phyloP scores from a whole-genome alignment of 2,888 invertebrate species.

The Drosophila mimica region DNA sequence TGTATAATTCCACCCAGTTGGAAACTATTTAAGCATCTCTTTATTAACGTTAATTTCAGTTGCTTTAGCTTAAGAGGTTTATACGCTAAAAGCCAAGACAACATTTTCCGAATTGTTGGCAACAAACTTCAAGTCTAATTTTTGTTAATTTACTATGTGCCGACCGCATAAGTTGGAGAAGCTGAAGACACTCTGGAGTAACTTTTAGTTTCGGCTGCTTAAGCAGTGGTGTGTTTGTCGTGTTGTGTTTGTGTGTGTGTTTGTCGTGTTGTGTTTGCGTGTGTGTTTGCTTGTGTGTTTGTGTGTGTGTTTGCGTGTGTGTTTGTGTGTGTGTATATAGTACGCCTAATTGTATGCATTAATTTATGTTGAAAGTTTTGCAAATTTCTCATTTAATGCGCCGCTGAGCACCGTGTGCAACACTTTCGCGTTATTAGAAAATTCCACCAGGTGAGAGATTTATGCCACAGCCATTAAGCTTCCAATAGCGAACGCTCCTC shows the following conservation, averaged over 20 bases:
- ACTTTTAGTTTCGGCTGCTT: constrained; percentile 28
- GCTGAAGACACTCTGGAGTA: constrained; percentile 8
- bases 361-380: constrained; percentile 74
- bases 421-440: constrained; percentile 75
- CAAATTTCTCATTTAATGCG: constrained; percentile 73
- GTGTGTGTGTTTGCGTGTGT: neutral
- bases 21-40: constrained; percentile 27
- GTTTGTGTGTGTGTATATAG: constrained; percentile 2
- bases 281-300: neutral
- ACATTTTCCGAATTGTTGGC: constrained; percentile 41
- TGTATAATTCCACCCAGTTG: neutral
- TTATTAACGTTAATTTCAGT: constrained; percentile 65
- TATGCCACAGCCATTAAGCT: constrained; percentile 64
- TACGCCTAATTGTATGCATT: constrained; percentile 63
- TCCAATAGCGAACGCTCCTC: constrained; percentile 41
- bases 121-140: constrained; percentile 65
- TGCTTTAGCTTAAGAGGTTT: constrained; percentile 49
- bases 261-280: neutral
- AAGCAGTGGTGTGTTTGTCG: neutral
- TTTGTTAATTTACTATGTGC: constrained; percentile 57
- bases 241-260: neutral
- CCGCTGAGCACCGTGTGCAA: constrained; percentile 56
- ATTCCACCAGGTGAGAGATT: constrained; percentile 74
- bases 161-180: constrained; percentile 12
- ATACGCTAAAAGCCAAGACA: constrained; percentile 52